These are phyloP conservation scores for Lasioglossum lativentre DNA, from an alignment of 2,888 invertebrate species.

Conservation along the genomic window DNA sequence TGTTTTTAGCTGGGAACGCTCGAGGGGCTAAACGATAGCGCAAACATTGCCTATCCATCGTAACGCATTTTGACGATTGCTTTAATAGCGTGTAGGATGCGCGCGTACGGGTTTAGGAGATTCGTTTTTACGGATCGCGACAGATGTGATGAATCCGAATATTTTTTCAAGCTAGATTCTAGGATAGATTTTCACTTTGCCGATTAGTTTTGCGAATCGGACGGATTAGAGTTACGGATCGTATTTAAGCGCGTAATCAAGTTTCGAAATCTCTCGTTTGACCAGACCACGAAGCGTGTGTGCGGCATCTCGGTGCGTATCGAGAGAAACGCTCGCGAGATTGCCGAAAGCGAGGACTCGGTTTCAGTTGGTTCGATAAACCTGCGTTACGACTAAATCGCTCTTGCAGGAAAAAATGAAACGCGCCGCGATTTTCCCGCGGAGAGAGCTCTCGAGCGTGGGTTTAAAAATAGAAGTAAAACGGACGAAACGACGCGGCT, in stretches of 20 bases:
- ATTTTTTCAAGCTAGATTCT: background rate
- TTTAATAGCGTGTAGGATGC: background rate
- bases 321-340: constrained; percentile 60
- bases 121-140: background rate
- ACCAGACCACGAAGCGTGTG: background rate
- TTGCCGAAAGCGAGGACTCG: background rate
- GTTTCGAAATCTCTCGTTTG: background rate
- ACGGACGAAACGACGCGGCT: background rate
- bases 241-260: background rate
- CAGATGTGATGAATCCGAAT: background rate
- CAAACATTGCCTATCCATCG: background rate
- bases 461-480: background rate
- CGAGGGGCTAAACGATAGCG: background rate
- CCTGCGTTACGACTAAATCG: background rate
- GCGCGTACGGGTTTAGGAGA: background rate
- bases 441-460: background rate
- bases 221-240: background rate
- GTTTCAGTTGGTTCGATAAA: background rate
- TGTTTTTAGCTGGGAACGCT: background rate
- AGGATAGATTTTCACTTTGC: background rate
- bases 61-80: background rate
- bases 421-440: background rate
- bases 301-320: constrained; percentile 63
- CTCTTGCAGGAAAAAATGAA: background rate
- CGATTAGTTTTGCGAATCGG: background rate